Evolutionary conservation across 2,113 vertebrate species (phyloP).

Genomic region (Lophius piscatorius): DNA sequence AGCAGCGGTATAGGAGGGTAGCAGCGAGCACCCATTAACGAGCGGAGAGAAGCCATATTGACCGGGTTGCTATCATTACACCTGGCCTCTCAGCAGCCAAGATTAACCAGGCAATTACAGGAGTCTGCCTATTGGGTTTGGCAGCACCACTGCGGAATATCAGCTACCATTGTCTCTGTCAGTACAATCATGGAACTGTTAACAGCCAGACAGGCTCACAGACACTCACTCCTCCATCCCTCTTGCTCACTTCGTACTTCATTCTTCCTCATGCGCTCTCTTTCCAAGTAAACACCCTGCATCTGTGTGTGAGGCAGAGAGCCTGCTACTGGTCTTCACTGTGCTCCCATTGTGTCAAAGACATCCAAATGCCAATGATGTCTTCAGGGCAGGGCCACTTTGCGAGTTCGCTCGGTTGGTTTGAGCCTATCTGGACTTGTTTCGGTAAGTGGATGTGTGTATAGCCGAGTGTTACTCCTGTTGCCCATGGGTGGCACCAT

Average conservation of each 20-base stretch:
- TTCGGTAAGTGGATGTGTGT: conserved; percentile 28
- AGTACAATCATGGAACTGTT: conserved; percentile 8
- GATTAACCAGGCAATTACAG: conserved; percentile 65
- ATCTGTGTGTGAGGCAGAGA: conserved; percentile 47
- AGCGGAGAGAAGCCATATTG: conserved; percentile 39
- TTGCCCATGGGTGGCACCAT: conserved; percentile 47
- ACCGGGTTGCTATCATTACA: conserved; percentile 61
- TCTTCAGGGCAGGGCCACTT: conserved; percentile 54
- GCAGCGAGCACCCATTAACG: conserved; percentile 52
- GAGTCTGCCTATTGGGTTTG: conserved; percentile 54
- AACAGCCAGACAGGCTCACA: conserved; percentile 29
- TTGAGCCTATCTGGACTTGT: conserved; percentile 26
- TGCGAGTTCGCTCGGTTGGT: conserved; percentile 37
- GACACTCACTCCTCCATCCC: conserved; percentile 3
- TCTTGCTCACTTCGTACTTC: conserved; percentile 20
- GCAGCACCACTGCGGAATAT: conserved; percentile 46
- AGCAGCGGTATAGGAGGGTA: conserved; percentile 25
- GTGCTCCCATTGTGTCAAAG: conserved; percentile 61
- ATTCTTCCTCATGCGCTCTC: conserved; percentile 10
- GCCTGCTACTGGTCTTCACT: conserved; percentile 49
- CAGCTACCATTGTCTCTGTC: conserved; percentile 59
- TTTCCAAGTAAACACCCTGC: conserved; percentile 38
- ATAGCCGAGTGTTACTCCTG: conserved; percentile 29
- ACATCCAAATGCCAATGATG: conserved; percentile 63
- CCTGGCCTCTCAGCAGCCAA: conserved; percentile 53